Evolutionary conservation across 2,888 invertebrate genomes (phyloP), one percentile per base, ranked within the genome.

Genomic region (Mylabris sibirica): DNA sequence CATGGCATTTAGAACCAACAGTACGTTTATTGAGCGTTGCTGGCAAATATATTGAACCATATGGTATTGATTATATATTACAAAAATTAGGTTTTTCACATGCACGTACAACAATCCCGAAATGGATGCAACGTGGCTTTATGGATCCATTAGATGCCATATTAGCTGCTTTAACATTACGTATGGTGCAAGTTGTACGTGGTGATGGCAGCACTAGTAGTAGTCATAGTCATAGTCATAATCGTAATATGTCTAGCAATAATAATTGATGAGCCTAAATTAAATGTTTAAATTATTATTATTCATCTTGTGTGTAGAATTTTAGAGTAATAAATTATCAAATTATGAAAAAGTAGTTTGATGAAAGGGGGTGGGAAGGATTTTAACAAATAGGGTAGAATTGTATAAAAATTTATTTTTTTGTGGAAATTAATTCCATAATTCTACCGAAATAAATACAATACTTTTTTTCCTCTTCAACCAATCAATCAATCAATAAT

Each of bases 71-170:
- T 87, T 98, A 97, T 85, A 98, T 99, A 81, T 89, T 99, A 63
- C 97, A 98, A 87, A 98, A 98, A 86, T 88, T 99, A 57, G 98
- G 98, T 60, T 99, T 99, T 85, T 93, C 95, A 69, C 99, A 99
- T 86, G 98, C 99, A 12, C 90, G 98, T 74, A 97, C 96, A 75
- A 99, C 99, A 67, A 99, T 99, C 82, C 99, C 99, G 68, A 99
- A 99, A 87, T 99, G 99, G 97, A 91, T 99, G 87, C 99, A 99
- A 86, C 89, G 99, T 66, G 99, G 99, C 14, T 94, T 98, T 78
- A 95, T 99, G 91, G 99, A 99, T 87, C 98, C 98, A 0, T 87
- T 98, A 65, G 99, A 99, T 87, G 95, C 96, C 84, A 89, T 98
- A 68, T 88, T 97, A 70, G 93, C 97, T 12, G 87, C 95, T 14